Evolutionary conservation across 2,888 invertebrate species (phyloP), one percentile per base, ranked within the genome.

Genomic region (Gastracanthus pulcherrimus): DNA sequence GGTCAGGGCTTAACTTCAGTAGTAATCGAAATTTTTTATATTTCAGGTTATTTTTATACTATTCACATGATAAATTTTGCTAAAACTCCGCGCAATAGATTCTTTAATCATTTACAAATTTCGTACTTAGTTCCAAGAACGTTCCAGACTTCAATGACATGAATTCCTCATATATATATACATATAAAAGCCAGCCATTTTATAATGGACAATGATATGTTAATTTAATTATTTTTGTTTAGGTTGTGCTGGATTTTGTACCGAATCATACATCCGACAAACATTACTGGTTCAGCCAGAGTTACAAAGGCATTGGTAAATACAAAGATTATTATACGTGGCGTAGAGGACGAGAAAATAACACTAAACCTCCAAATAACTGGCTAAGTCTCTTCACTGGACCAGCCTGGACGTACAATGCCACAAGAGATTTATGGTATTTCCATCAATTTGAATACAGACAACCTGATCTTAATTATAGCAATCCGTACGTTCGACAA

Each of bases 201-300:
- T 6, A 38, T 38, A 38, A 38, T 38, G 4, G 38, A 9, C 38
- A 38, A 6, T 38, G 38, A 38, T 38, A 4, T 41, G 2, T 16
- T 13, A 41, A 2, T 41, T 41, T 11, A 5, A 11, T 1, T 16
- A 45, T 16, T 45, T 3, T 11, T 5, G 3, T 45, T 5, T n/a
- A 94, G 88, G 93, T 95, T 0, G 91, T 95, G 1, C 88, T 95
- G 51, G 95, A 95, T 89, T 94, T 95, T 86, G 95, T 95, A 0
- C 95, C 95, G 0, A 94, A 94, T 83, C 92, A 92, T 78, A 89
- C 91, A 0, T 92, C 92, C 16, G 91, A 93, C 70, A 85, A 93
- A 67, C 94, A 94, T 85, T 86, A 88, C 0, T 95, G 94, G 94
- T 94, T 94, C 86, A 48, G 87, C 58, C 84, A 89, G 72, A 93